Conservation (phyloP, 1,140 invertebrate genomes). For the Leguminivora glycinivorella region DNA sequence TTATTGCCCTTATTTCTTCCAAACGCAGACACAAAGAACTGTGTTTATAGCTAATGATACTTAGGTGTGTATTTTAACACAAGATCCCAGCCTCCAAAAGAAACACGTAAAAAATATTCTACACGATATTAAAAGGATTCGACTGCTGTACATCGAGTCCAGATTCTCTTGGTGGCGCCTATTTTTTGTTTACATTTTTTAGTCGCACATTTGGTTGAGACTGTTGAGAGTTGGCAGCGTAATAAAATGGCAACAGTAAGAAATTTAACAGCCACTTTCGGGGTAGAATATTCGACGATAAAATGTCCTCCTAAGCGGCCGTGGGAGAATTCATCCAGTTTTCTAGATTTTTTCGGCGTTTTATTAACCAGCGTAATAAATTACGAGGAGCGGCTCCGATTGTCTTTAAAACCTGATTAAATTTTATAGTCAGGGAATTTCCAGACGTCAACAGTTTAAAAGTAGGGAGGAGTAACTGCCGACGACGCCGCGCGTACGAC, state of each 20-base stretch:
- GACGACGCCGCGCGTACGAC: slow-evolving; percentile 15
- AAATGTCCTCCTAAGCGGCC: slow-evolving; percentile 52
- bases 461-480: slow-evolving; percentile 18
- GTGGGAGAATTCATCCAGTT: slow-evolving; percentile 44
- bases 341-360: slow-evolving; percentile 24
- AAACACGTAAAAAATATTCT: slow-evolving; percentile 68
- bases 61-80: slow-evolving; percentile 79
- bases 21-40: slow-evolving; percentile 73
- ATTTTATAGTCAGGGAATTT: slow-evolving; percentile 23
- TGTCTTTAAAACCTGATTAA: slow-evolving; percentile 24
- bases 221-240: slow-evolving; percentile 64
- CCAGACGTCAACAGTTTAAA: slow-evolving; percentile 20
- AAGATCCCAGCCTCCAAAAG: slow-evolving; percentile 67
- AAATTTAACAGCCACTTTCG: slow-evolving; percentile 70
- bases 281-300: slow-evolving; percentile 53
- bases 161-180: slow-evolving; percentile 72
- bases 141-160: slow-evolving; percentile 54
- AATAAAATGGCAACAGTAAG: slow-evolving; percentile 74
- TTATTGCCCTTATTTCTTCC: slow-evolving; percentile 73
- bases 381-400: slow-evolving; percentile 9
- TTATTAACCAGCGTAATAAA: slow-evolving; percentile 22
- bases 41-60: slow-evolving; percentile 77
- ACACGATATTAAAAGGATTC: slow-evolving; percentile 69
- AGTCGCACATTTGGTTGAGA: slow-evolving; percentile 63
- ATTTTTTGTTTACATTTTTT: slow-evolving; percentile 73